phyloP scores from a whole-genome alignment of 2,113 vertebrate species.

The Peromyscus polionotus region DNA sequence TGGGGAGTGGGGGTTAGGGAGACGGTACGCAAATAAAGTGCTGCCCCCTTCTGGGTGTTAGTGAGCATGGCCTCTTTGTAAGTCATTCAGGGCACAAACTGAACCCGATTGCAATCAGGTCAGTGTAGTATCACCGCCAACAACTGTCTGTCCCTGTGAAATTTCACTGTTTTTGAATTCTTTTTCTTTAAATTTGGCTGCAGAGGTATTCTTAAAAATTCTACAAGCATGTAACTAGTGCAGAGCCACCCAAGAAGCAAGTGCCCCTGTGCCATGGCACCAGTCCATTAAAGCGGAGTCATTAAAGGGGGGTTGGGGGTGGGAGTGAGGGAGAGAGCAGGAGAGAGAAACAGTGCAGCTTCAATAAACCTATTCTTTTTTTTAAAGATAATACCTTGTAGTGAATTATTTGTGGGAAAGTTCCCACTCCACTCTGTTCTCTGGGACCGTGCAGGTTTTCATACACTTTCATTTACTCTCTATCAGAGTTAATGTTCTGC shows the following conservation, averaged over 20 bases:
- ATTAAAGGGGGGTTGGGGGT: accelerated
- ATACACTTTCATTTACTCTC: background rate
- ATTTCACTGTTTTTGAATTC: background rate
- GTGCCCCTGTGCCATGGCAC: no score
- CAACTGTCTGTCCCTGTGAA: background rate
- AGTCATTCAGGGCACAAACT: background rate
- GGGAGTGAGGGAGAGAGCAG: accelerated
- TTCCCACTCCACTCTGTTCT: background rate
- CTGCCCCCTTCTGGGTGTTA: background rate
- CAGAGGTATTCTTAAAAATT: slow-evolving; percentile 14
- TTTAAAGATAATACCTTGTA: background rate
- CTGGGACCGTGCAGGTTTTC: background rate
- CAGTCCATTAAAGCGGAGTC: background rate
- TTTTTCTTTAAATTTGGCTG: background rate
- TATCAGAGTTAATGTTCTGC: background rate
- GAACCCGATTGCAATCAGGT: background rate
- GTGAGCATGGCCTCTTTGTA: background rate
- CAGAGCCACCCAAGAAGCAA: background rate
- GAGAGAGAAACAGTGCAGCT: background rate
- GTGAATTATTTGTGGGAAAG: background rate
- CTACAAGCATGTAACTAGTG: background rate
- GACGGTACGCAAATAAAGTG: background rate
- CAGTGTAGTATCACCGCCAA: accelerated
- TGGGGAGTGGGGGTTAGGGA: no score
- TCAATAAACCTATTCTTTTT: background rate